These are phyloP conservation scores for Tragelaphus imberbis DNA, from an alignment of 2,113 vertebrate species.

Conservation along the genomic window DNA sequence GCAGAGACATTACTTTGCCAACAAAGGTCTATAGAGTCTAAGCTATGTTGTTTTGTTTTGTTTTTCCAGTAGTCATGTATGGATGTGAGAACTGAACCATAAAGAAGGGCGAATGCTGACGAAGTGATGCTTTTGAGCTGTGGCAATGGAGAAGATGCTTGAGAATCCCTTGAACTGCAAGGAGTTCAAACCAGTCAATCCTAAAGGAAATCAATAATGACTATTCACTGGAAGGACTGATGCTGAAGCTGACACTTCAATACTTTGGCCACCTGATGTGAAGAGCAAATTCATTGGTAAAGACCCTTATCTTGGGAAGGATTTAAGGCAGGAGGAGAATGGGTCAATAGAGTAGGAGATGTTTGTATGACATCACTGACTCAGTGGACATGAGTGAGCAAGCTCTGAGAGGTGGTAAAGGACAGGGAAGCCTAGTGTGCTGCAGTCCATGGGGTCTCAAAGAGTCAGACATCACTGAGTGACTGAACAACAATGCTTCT, in stretches of 20 bases:
- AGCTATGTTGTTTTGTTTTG: background rate
- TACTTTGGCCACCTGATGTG: background rate
- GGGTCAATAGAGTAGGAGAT: background rate
- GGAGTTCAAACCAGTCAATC: background rate
- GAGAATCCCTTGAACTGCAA: background rate
- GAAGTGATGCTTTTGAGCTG: background rate
- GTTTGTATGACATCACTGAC: background rate
- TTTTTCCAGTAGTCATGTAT: background rate
- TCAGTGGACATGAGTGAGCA: background rate
- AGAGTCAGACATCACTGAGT: background rate
- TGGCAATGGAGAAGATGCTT: background rate
- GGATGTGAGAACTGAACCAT: background rate
- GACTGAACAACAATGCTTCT: background rate
- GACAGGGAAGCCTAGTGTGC: background rate
- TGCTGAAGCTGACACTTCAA: background rate
- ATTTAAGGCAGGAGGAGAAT: background rate
- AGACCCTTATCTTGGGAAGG: background rate
- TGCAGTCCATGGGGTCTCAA: background rate
- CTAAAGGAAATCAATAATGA: background rate
- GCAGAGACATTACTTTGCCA: background rate
- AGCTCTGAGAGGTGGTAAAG: background rate
- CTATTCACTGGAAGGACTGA: background rate
- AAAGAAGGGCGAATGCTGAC: background rate
- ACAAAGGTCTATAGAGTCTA: background rate
- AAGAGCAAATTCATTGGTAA: background rate